Percentiles rank a stretch among this genome's conserved stretches.
These are phyloP conservation scores for Gasterosteus nipponicus DNA, from an alignment of 2,113 vertebrate genomes.

Conservation along the genomic window DNA sequence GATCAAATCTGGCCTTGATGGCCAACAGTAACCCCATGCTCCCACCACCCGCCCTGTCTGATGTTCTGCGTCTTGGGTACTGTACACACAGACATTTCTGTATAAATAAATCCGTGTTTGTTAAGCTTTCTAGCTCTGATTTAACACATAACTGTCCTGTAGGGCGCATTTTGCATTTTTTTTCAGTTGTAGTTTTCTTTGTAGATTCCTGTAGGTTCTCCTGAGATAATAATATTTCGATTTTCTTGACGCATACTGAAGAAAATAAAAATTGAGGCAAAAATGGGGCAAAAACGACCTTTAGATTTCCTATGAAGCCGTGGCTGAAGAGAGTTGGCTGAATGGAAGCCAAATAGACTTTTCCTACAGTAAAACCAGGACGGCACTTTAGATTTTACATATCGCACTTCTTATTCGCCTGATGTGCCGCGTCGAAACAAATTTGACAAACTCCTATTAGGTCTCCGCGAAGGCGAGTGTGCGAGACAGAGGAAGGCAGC, in stretches of 20 bases:
- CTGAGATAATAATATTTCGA: not conserved
- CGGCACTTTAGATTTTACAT: not conserved
- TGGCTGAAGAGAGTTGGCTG: not conserved
- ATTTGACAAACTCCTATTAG: not conserved
- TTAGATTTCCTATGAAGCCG: no score
- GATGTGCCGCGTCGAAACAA: not conserved
- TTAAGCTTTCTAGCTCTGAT: conserved; percentile 26
- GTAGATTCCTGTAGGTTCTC: not conserved
- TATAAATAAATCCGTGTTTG: conserved; percentile 48
- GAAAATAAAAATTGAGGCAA: not conserved
- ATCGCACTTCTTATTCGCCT: not conserved
- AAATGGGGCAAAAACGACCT: not conserved
- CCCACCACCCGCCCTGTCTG: conserved; percentile 42
- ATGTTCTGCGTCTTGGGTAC: conserved; percentile 39
- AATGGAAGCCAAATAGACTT: not conserved
- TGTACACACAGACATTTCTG: conserved; percentile 59
- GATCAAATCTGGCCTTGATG: conserved; percentile 72
- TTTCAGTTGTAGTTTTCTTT: not conserved
- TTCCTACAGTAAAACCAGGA: not conserved
- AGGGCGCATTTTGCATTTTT: not conserved
- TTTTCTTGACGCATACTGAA: not conserved
- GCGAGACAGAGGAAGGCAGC: not conserved
- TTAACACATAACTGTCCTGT: conserved; percentile 7
- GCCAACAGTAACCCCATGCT: conserved; percentile 60
- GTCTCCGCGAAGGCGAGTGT: not conserved